Conservation (phyloP, 2,113 vertebrate genomes). For the Leiothrix lutea region DNA sequence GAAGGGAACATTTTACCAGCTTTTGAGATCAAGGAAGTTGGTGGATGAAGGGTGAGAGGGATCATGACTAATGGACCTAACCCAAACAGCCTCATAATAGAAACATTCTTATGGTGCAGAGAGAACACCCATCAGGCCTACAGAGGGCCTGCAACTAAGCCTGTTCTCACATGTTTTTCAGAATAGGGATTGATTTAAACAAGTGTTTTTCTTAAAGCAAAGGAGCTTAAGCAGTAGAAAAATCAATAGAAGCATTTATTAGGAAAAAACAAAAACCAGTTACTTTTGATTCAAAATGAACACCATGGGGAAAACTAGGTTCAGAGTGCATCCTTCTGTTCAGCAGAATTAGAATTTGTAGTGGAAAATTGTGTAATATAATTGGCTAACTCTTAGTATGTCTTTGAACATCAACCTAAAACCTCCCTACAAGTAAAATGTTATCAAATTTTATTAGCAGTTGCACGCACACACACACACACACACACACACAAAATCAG, state of each 20-base stretch:
- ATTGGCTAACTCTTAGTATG: background rate
- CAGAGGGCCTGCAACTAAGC: background rate
- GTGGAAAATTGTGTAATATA: background rate
- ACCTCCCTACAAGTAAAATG: background rate
- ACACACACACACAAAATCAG: background rate
- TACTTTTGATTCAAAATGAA: background rate
- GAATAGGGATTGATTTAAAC: background rate
- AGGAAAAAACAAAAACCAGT: background rate
- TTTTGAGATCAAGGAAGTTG: background rate
- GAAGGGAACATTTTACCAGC: background rate
- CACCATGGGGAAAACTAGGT: background rate
- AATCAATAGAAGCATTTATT: constrained; percentile 30
- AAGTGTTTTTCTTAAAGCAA: background rate
- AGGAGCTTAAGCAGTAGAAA: background rate
- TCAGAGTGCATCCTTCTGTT: background rate
- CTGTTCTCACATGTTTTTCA: background rate
- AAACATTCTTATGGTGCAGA: background rate
- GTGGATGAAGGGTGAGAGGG: background rate
- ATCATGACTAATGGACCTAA: background rate
- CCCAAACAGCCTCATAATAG: background rate
- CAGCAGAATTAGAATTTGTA: background rate
- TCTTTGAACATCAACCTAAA: background rate
- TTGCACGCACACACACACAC: background rate
- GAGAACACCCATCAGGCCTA: background rate
- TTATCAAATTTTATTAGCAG: background rate